phyloP scores from a whole-genome alignment of 1,140 invertebrate genomes.

The Chironomus tepperi region DNA sequence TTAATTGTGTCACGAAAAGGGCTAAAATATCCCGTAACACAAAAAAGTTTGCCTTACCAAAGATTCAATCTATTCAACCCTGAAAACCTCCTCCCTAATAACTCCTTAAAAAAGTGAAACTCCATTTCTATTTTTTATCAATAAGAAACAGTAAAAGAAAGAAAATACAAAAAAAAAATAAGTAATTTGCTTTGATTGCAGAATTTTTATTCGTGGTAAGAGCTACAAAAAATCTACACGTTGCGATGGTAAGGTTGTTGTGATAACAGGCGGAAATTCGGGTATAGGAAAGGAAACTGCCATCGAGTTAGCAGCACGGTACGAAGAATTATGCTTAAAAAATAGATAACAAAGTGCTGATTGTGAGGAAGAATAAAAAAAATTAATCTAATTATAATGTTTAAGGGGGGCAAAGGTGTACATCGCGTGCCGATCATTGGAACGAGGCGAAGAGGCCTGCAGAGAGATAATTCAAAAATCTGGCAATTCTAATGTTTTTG shows the following conservation, averaged over 20 bases:
- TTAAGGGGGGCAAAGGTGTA: constrained; percentile 63
- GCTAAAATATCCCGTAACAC: too few species aligned
- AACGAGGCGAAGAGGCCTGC: neutral
- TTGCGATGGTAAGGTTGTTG: constrained; percentile 60
- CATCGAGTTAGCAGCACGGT: neutral
- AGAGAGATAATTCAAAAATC: neutral
- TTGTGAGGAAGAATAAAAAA: neutral
- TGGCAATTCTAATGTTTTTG: neutral
- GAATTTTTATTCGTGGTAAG: constrained; percentile 47
- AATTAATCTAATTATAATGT: constrained; percentile 5
- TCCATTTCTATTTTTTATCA: too few species aligned
- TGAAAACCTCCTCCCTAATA: too few species aligned
- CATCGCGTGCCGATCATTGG: constrained; percentile 66
- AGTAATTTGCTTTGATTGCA: constrained; percentile 31
- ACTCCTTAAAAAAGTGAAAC: too few species aligned
- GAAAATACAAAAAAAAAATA: too few species aligned
- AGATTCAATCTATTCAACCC: too few species aligned
- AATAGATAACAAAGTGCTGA: constrained; percentile 12
- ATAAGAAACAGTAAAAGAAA: too few species aligned
- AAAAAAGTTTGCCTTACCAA: too few species aligned
- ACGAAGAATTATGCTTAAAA: neutral
- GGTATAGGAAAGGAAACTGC: constrained; percentile 16
- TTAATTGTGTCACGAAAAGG: too few species aligned
- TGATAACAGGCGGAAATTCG: constrained; percentile 62
- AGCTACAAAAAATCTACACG: constrained; percentile 42